phyloP scores from a whole-genome alignment of 2,888 invertebrate species.

The Metallyticus violacea region DNA sequence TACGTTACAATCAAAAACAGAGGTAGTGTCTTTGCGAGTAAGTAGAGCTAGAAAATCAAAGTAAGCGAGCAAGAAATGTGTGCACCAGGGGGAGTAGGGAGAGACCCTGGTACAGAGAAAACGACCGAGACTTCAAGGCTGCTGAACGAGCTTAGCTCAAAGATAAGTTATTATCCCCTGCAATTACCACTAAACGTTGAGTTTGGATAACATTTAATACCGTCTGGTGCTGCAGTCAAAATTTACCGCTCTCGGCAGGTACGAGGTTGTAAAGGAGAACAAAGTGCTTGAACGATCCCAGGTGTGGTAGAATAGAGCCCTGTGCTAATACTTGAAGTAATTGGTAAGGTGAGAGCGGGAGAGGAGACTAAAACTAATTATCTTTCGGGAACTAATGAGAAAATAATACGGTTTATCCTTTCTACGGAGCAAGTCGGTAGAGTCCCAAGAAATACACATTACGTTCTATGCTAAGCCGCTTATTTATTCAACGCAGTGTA shows the following conservation, averaged over 20 bases:
- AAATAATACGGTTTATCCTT: background rate
- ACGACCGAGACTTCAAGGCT: background rate
- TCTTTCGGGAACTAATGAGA: background rate
- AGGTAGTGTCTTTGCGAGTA: background rate
- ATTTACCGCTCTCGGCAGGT: background rate
- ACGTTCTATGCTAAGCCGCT: too few species aligned
- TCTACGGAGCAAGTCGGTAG: background rate
- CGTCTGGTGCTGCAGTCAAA: background rate
- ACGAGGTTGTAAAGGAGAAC: background rate
- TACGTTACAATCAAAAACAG: background rate
- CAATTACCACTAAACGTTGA: background rate
- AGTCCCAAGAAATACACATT: too few species aligned
- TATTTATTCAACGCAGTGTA: too few species aligned
- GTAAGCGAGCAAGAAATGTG: background rate
- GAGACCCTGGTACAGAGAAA: background rate
- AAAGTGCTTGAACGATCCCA: background rate
- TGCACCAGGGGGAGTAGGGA: too few species aligned
- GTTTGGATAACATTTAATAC: background rate
- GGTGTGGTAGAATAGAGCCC: background rate
- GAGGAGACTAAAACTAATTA: background rate
- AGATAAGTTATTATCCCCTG: background rate
- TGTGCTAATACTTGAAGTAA: background rate
- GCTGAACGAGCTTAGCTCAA: background rate
- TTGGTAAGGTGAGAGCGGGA: background rate
- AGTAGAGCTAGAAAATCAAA: background rate